Base-by-base conservation (phyloP, 2,797 vertebrate genomes). In the Poecilia wingei region DNA sequence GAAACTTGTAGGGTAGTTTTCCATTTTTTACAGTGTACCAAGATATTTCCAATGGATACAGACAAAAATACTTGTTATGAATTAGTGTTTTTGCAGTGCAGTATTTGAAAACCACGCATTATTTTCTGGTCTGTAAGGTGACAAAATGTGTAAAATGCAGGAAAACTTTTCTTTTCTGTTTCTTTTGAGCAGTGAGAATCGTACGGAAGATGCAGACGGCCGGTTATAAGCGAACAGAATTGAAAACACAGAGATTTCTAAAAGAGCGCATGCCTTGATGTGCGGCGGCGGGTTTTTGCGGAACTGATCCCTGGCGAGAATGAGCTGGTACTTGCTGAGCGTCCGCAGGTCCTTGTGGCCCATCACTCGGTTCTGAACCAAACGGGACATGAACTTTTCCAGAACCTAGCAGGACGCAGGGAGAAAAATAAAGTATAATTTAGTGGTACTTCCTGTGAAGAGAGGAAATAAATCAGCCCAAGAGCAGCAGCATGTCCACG, bases 301-400 rank as follows among this genome's bases (percentile, higher is more conserved):
- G 76, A 98, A 98, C 72, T 99, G 98, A 68, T 99, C 98, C 87
- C 98, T 96, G 74, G 97, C 96, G 20, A 99, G 93, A 84, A 99
- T 97, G 78, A 99, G 83, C 94, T 99, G 98, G 85, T 97, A 99
- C 89, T 99, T 99, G 47, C 96, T 96, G 72, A 99, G 94, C 72
- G 78, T 95, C 76, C 94, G 93, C 71, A 99, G 95, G 72, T 99
- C 97, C 55, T 93, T 94, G 57, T 92, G 94, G 55, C 90, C 90
- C 86, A 99, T 92, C 83, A 96, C 95, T 31, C 95, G 95, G 81
- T 94, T 91, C 82, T 94, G 95, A 80, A 96, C 95, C 87, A 99
- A 94, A 75, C 96, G 97, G 45, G 95, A 94, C n/a, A 95, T 95
- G 77, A 99, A 98, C 1, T 93, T 88, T 90, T 98, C 96, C 80